Base-by-base conservation (phyloP, 2,888 invertebrate genomes). In the Synanthedon andrenaeformis region DNA sequence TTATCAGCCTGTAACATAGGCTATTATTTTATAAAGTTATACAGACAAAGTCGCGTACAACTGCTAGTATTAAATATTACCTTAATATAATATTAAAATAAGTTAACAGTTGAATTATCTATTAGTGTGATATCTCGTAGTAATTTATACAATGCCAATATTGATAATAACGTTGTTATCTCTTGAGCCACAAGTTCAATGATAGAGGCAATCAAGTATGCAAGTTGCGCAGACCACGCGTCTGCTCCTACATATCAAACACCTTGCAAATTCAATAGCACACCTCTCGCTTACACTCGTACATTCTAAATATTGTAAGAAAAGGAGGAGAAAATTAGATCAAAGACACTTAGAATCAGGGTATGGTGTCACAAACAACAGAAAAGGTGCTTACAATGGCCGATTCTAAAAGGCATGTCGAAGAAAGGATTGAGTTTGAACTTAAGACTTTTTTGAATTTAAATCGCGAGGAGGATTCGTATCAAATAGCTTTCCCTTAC, bases 401-500 rank as follows among this genome's bases (percentile, higher is more conserved):
- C 64, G 59, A 59, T 69, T 72, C 72, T 67, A 76, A 77, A 86
- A 80, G 63, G 81, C 62, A 67, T 58, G 55, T 61, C 55, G 57
- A 59, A 60, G 57, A 61, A 72, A 62, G 64, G 58, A 57, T 57
- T 57, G 56, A 61, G 57, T 64, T 70, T 58, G 61, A 59, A 79
- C 79, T 67, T 87, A 79, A 58, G 81, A 64, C 80, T 59, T 84
- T 87, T 69, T 72, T 65, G 57, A 61, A 59, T 61, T 57, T 56
- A 61, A 52, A 55, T 52, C 50, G 55, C 54, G 59, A 72, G 60
- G 70, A 83, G 85, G 83, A 84, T 82, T 73, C 79, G 76, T 77
- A 82, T 82, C 83, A 80, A 79, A 83, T 82, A 82, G 86, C 87
- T 87, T 88, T 88, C 87, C 88, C 85, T 87, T 80, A 79, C 80